Percentiles rank a stretch among this genome's conserved stretches.
These are phyloP conservation scores for Eretmochelys imbricata DNA, from an alignment of 2,113 vertebrate species.

Conservation along the genomic window DNA sequence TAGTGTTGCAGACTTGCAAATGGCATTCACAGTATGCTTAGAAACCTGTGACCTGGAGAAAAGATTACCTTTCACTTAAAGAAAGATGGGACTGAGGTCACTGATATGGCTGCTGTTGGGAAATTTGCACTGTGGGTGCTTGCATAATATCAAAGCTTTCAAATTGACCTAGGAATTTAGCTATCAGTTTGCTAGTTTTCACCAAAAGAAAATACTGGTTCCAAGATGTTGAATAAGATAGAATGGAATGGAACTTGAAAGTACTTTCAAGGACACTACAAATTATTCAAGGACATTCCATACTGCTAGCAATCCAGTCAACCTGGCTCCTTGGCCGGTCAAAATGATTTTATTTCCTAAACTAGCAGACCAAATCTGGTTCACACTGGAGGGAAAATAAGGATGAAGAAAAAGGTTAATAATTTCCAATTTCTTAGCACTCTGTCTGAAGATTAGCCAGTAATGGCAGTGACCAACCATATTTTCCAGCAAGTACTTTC, in stretches of 20 bases:
- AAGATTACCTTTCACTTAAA: background rate
- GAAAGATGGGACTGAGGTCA: background rate
- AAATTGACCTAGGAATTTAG: background rate
- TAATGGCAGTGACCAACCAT: background rate
- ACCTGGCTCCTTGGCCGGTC: background rate
- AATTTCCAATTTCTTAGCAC: background rate
- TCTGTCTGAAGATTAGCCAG: background rate
- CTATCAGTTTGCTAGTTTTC: background rate
- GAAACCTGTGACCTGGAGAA: background rate
- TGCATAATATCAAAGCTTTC: background rate
- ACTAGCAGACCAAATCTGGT: background rate
- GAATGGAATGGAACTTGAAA: background rate
- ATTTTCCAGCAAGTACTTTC: background rate
- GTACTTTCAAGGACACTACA: background rate
- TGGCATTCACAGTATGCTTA: background rate
- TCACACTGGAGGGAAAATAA: background rate
- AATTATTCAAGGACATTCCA: background rate
- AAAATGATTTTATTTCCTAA: background rate
- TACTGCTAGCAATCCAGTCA: background rate
- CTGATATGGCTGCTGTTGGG: fast-evolving
- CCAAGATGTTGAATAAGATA: background rate
- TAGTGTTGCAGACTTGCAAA: background rate
- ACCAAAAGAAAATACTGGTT: background rate
- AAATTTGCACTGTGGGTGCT: background rate
- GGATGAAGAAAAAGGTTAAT: background rate